These are phyloP conservation scores for Manis crassicaudata DNA, from an alignment of 2,797 vertebrate species.

Conservation along the genomic window DNA sequence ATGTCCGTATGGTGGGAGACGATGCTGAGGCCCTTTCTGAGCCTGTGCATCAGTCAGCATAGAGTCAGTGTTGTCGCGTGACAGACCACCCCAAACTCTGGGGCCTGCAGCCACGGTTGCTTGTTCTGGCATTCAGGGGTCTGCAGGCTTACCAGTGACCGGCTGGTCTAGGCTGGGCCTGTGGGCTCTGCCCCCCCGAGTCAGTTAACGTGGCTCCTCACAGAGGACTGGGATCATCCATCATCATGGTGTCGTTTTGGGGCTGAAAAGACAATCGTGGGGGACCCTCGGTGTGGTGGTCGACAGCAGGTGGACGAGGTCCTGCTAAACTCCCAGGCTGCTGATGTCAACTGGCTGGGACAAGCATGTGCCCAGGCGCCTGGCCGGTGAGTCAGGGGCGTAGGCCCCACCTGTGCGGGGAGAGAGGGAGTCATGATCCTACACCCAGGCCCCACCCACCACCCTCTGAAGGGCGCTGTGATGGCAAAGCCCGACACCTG, in stretches of 20 bases:
- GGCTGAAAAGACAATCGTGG: background rate
- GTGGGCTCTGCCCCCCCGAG: background rate
- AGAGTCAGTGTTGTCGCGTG: rapidly evolving
- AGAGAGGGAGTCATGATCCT: background rate
- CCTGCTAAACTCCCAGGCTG: too few species aligned
- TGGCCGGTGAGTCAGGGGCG: too few species aligned
- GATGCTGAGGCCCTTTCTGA: background rate
- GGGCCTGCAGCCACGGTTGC: too few species aligned
- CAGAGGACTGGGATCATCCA: background rate
- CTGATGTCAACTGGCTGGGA: background rate
- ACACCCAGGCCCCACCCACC: too few species aligned
- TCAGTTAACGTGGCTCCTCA: background rate
- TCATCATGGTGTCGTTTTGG: too few species aligned
- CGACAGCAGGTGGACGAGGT: background rate
- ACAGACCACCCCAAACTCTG: background rate
- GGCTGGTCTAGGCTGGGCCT: background rate
- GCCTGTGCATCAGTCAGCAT: too few species aligned
- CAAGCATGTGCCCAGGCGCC: background rate
- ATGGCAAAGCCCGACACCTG: background rate
- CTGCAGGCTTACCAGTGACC: background rate
- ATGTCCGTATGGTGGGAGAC: too few species aligned
- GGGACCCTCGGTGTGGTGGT: too few species aligned
- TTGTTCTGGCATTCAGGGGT: background rate
- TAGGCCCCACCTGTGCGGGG: rapidly evolving
- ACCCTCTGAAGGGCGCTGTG: background rate